These are phyloP conservation scores for Neosilurus hyrtlii DNA, from an alignment of 2,797 vertebrate species.

Conservation along the genomic window DNA sequence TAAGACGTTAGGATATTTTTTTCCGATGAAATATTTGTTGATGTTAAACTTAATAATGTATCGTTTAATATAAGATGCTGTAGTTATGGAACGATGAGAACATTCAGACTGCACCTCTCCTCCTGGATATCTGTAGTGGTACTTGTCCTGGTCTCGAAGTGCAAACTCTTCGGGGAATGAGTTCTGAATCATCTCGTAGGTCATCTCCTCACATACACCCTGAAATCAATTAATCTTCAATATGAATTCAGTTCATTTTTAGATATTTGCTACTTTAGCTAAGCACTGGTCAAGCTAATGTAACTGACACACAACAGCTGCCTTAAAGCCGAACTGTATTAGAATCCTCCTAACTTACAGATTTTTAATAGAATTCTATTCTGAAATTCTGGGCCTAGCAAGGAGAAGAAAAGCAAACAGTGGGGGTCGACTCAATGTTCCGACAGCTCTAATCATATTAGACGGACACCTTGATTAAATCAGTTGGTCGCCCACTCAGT, in stretches of 20 bases:
- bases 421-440: no score
- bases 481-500: no score
- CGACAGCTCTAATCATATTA: no score
- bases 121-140: constrained; percentile 95
- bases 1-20: not conserved
- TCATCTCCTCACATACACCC: constrained; percentile 98
- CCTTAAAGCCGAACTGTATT: not conserved
- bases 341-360: no score
- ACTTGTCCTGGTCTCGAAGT: constrained; percentile 94
- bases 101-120: constrained; percentile 80
- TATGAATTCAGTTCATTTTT: not conserved
- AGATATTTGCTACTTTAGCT: not conserved
- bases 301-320: not conserved
- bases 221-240: constrained; percentile 57
- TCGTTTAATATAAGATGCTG: not conserved
- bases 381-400: not conserved
- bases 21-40: not conserved
- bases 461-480: no score
- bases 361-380: not conserved
- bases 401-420: not conserved
- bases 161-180: constrained; percentile 92
- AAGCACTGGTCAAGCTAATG: not conserved
- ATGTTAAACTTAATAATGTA: not conserved
- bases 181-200: constrained; percentile 87
- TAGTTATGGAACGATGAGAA: not conserved